These are phyloP conservation scores for Blastomussa wellsi DNA, from an alignment of 92 coral and sea anemone genomes.

Conservation along the genomic window DNA sequence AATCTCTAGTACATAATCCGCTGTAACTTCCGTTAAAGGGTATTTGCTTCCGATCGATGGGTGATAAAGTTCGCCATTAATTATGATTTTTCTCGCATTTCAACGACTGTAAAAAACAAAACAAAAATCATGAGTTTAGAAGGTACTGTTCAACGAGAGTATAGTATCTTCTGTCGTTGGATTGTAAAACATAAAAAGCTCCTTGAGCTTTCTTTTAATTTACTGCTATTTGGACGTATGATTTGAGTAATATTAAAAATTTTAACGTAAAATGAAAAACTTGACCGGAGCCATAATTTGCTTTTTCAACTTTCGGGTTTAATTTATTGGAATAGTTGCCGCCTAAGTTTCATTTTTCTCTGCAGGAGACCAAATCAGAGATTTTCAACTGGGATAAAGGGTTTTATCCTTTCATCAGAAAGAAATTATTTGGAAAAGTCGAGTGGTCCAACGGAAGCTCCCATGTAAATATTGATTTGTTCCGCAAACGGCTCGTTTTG, in stretches of 20 bases:
- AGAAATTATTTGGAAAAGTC: constrained; percentile 17
- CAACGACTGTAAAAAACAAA: background rate
- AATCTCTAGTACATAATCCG: constrained; percentile 7
- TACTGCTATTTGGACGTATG: background rate
- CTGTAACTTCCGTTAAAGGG: constrained; percentile 6
- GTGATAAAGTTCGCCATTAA: background rate
- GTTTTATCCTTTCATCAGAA: background rate
- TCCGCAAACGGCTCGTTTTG: background rate
- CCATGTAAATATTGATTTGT: constrained; percentile 21
- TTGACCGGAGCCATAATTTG: background rate
- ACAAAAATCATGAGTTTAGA: background rate
- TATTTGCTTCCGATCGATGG: background rate
- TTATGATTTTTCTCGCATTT: background rate
- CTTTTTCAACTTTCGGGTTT: background rate
- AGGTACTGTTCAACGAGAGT: background rate
- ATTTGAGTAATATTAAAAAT: background rate
- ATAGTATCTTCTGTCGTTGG: background rate
- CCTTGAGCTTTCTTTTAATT: background rate
- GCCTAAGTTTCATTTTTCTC: constrained; percentile 1
- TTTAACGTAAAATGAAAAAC: background rate
- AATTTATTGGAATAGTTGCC: background rate
- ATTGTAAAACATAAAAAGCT: background rate
- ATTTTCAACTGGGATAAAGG: background rate
- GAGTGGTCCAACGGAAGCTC: constrained; percentile 10
- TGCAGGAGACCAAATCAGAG: constrained; percentile 15